Base-by-base conservation (phyloP, 2,113 vertebrate species). In the Lanius ludovicianus region DNA sequence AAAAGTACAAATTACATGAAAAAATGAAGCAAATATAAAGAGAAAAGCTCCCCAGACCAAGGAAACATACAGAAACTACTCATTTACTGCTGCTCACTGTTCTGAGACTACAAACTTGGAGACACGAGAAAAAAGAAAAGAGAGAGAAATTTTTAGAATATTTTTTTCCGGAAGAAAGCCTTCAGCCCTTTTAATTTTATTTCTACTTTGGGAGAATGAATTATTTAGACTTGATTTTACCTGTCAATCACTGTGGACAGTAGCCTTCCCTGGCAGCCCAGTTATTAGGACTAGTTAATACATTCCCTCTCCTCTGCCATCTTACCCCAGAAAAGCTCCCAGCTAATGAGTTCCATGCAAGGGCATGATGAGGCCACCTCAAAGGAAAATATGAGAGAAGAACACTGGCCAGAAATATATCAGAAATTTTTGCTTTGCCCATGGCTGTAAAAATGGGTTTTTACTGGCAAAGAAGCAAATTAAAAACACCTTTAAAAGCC, bases 131-230 rank as follows among this genome's bases (percentile, higher is more conserved):
- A 78, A 65, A 44, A 39, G 14, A 55, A 44, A 18, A 62, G 6
- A n/a, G 16, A 8, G 14, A 53, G 0, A 52, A 8, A 73, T 59
- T 35, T 57, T 47, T 59, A 44, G 28, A 82, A 56, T 30, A 47
- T 33, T 57, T 82, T 78, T 76, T 18, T 42, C 52, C 22, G 10
- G 10, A 78, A 78, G 15, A 87, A 87, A 87, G 24, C 42, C 44
- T 73, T 84, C 39, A 30, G 18, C 5, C 4, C 12, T 77, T 87
- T 94, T 84, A 41, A 41, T 65, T 94, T 91, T 50, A 80, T 84
- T 93, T 76, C 86, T 94, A 1, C 84, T 94, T 85, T 84, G 60
- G 63, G 75, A 74, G 78, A 87, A 79, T 47, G 50, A 86, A 92
- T 91, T 50, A 87, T 39, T 70, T 62, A 35, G 65, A 44, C 39